Evolutionary conservation across 2,888 invertebrate species (phyloP), one percentile per base, ranked within the genome.

Genomic region (Shargacucullia verbasci): DNA sequence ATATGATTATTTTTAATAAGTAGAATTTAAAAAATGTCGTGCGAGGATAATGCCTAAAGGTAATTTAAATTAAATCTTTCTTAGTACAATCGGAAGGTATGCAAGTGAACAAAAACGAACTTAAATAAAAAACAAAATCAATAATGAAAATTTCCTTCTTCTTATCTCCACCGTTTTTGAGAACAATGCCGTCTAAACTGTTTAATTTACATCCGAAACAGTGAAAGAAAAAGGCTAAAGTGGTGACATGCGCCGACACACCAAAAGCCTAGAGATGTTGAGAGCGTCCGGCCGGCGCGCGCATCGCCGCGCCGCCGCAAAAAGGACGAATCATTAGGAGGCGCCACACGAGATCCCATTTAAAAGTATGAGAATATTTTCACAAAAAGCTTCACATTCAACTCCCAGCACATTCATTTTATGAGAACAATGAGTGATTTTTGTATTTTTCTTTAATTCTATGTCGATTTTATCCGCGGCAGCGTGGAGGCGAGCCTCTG

Each of bases 341-440:
- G 93, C 93, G 93, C 93, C 93, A 93, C 93, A 93, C 92, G 93
- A 92, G 92, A 88, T 83, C 90, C 92, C 92, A 91, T 93, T 92
- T 93, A 92, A 93, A 91, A 94, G 92, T 93, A 94, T 92, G 92
- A 91, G 92, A 94, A 94, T 93, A 94, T 94, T 92, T 93, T 84
- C 91, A 92, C 92, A 93, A 94, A 94, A 93, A 94, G 90, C 90
- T 84, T 86, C 91, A 93, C 93, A 92, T 93, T 92, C 93, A 92
- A 92, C 90, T 92, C 91, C 87, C 89, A 86, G 92, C 93, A 93
- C 93, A 94, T 94, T 94, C 92, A 94, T 94, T 94, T 93, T 92
- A 92, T 92, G 93, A 92, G 93, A 94, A 94, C 93, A 93, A 93
- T 94, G 93, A 93, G 90, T 92, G 92, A 93, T 92, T 94, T 94